Evolutionary conservation across 1,140 invertebrate species (phyloP).

Genomic region (Sarcophaga peregrina): DNA sequence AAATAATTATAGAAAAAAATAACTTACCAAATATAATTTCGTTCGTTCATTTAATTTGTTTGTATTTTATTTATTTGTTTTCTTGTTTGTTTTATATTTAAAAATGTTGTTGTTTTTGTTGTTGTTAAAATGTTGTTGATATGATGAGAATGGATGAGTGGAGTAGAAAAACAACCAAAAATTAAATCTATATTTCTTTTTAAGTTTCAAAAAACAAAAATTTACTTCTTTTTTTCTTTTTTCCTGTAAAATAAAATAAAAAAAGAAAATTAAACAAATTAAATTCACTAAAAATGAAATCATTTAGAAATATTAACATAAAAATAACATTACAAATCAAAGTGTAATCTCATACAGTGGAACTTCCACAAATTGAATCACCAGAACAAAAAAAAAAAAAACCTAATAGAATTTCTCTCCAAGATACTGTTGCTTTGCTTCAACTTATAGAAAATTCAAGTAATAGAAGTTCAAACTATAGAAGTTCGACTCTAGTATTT

Average conservation of each 20-base stretch:
- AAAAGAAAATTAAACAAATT: slow-evolving; percentile 45
- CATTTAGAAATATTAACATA: neutral
- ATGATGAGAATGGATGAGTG: neutral
- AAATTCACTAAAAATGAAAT: slow-evolving; percentile 7
- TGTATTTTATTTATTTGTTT: neutral
- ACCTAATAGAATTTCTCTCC: too few species aligned
- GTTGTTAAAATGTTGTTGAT: slow-evolving; percentile 23
- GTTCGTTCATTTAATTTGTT: neutral
- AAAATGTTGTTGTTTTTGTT: neutral
- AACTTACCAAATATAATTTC: slow-evolving; percentile 21
- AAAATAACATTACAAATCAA: neutral
- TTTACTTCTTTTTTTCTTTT: slow-evolving; percentile 65
- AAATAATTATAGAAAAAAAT: neutral
- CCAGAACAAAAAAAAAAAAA: too few species aligned
- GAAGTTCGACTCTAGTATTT: too few species aligned
- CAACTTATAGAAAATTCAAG: too few species aligned
- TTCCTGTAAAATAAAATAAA: slow-evolving; percentile 60
- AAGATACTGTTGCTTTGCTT: too few species aligned
- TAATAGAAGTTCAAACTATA: too few species aligned
- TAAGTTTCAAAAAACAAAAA: slow-evolving; percentile 1
- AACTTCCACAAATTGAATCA: too few species aligned
- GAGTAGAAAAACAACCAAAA: neutral
- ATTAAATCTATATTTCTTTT: slow-evolving; percentile 24
- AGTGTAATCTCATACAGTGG: neutral
- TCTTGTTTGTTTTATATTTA: slow-evolving; percentile 11